Conservation (phyloP, 1,140 invertebrate species). For the Platorchestia sp. region DNA sequence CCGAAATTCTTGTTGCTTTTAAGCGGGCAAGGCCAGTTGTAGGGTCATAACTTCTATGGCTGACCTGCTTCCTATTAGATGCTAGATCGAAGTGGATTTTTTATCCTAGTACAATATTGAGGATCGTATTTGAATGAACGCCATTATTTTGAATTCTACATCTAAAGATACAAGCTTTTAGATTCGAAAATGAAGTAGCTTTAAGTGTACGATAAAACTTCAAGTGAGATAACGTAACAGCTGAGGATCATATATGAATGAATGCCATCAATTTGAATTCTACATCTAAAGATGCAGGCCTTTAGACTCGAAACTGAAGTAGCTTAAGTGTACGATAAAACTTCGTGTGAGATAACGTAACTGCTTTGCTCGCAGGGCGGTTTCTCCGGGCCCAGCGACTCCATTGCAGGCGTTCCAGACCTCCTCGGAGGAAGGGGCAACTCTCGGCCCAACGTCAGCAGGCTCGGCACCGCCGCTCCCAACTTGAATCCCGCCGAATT, state of each 20-base stretch:
- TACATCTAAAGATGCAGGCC: not conserved
- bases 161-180: not conserved
- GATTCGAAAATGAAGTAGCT: too few relatives aligned
- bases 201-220: too few relatives aligned
- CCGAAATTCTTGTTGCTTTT: not conserved
- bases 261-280: not conserved
- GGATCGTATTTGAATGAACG: not conserved
- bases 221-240: too few relatives aligned
- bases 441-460: not conserved
- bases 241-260: not conserved
- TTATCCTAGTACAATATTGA: not conserved
- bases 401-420: not conserved
- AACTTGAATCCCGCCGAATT: not conserved
- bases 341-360: not conserved
- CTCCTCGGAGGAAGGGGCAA: not conserved
- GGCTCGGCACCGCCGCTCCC: not conserved
- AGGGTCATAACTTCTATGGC: not conserved
- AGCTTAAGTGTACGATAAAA: not conserved
- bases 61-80: not conserved
- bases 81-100: not conserved
- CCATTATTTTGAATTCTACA: not conserved
- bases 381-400: slow-evolving; percentile 5
- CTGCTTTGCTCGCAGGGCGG: slow-evolving; percentile 7
- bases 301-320: not conserved
- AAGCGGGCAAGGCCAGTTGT: not conserved